Evolutionary conservation across 2,797 vertebrate genomes (phyloP).

Genomic region (Sebastes itinus): DNA sequence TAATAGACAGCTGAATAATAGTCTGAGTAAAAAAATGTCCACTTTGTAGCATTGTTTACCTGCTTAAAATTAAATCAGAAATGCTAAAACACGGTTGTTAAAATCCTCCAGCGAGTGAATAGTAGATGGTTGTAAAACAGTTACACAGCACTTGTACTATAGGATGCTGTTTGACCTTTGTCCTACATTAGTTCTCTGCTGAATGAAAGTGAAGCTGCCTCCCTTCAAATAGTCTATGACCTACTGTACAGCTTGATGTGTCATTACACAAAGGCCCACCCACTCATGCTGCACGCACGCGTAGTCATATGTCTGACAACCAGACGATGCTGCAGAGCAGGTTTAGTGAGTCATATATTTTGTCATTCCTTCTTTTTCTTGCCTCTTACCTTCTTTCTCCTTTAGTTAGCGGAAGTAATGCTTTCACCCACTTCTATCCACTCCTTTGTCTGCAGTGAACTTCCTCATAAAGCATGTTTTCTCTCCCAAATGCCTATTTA

Average conservation of each 20-base stretch:
- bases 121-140: background rate
- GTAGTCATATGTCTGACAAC: background rate
- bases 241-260: constrained; percentile 1
- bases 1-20: background rate
- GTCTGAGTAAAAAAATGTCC: background rate
- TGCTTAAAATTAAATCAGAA: background rate
- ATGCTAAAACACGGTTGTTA: background rate
- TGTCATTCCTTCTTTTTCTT: background rate
- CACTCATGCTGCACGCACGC: background rate
- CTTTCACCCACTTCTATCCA: constrained; percentile 37
- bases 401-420: constrained; percentile 1
- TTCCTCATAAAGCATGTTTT: constrained; percentile 9
- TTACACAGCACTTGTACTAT: background rate
- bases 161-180: constrained; percentile 25
- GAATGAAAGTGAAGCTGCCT: background rate
- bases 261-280: constrained; percentile 9
- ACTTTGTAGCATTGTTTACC: background rate
- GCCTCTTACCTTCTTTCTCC: background rate
- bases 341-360: constrained; percentile 37
- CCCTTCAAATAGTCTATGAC: constrained; percentile 4
- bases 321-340: constrained; percentile 10
- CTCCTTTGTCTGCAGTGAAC: background rate
- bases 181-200: constrained; percentile 27
- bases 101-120: background rate
- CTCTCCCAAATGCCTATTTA: background rate